Percentiles rank a stretch among this genome's conserved stretches.
These are phyloP conservation scores for Galerucella pusilla DNA, from an alignment of 2,888 invertebrate species.

Conservation along the genomic window DNA sequence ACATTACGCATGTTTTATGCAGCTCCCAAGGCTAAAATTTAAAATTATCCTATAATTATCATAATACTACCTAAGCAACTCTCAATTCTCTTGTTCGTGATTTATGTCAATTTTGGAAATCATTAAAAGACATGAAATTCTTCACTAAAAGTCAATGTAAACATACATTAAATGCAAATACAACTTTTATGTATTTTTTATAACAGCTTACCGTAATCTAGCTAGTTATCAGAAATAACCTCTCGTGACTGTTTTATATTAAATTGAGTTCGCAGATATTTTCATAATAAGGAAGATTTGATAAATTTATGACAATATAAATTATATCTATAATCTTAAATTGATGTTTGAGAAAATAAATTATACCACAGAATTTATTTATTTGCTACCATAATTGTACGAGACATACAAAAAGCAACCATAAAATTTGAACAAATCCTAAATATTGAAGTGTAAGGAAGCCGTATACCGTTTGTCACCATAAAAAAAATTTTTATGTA, in stretches of 20 bases:
- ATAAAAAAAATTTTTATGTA: too few relatives aligned
- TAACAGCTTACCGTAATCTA: not conserved
- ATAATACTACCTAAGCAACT: too few relatives aligned
- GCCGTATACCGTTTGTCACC: not conserved
- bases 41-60: too few relatives aligned
- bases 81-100: not conserved
- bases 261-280: constrained; percentile 7
- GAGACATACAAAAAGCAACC: not conserved
- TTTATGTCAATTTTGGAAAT: not conserved
- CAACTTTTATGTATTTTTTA: not conserved
- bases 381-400: constrained; percentile 1
- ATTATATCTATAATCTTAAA: constrained; percentile 8
- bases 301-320: constrained; percentile 10
- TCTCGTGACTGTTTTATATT: constrained; percentile 15
- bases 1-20: too few relatives aligned
- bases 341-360: constrained; percentile 2
- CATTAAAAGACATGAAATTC: not conserved
- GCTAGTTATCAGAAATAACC: constrained; percentile 6
- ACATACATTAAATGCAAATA: not conserved
- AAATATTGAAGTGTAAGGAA: not conserved
- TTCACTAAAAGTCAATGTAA: not conserved
- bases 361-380: not conserved
- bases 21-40: too few relatives aligned
- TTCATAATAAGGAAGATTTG: not conserved
- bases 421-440: not conserved